Evolutionary conservation across 2,113 vertebrate species (phyloP).

Genomic region (Lathamus discolor): DNA sequence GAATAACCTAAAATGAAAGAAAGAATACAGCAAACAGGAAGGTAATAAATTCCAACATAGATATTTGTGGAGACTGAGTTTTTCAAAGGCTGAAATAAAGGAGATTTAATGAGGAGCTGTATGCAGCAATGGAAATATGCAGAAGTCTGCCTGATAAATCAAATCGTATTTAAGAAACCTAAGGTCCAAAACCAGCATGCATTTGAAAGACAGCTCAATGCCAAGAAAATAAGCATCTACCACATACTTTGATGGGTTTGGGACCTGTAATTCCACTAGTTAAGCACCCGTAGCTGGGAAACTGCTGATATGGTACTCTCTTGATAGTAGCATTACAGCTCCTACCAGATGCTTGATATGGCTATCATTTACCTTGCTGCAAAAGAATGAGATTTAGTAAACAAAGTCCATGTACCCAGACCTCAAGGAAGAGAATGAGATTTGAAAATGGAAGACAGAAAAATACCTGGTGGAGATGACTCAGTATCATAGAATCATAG

Average conservation of each 20-base stretch:
- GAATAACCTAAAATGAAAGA: not conserved
- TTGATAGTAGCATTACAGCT: not conserved
- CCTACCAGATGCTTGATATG: not conserved
- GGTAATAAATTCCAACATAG: not conserved
- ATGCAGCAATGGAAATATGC: not conserved
- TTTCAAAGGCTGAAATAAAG: not conserved
- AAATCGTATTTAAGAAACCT: constrained; percentile 2
- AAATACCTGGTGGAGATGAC: not conserved
- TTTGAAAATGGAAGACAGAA: not conserved
- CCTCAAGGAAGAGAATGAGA: not conserved
- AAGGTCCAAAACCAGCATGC: not conserved
- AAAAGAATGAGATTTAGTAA: constrained; percentile 19
- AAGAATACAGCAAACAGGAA: not conserved
- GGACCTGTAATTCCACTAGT: constrained; percentile 5
- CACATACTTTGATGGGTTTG: not conserved
- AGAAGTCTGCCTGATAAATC: constrained; percentile 1
- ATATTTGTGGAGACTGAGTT: not conserved
- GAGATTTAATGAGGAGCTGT: not conserved
- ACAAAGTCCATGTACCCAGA: constrained; percentile 1
- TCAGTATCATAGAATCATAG: not conserved
- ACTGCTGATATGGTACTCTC: constrained; percentile 3
- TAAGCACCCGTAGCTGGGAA: not conserved
- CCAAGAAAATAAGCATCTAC: not conserved
- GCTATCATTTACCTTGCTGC: constrained; percentile 7
- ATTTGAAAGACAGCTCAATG: constrained; percentile 2